Conservation (phyloP, 2,113 vertebrate genomes). For the Cheirogaleus medius region DNA sequence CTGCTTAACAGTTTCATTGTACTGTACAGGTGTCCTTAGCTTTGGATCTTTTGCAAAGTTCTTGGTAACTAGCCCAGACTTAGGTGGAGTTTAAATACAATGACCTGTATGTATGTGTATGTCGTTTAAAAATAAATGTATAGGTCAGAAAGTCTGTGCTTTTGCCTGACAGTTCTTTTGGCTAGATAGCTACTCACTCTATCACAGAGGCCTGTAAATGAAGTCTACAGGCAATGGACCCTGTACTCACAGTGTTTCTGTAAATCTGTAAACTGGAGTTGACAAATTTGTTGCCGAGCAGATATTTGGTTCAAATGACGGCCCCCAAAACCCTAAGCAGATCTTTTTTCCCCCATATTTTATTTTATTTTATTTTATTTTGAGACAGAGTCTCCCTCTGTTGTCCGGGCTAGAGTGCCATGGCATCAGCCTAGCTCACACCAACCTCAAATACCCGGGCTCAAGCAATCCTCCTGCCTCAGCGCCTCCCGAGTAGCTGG, state of each 20-base stretch:
- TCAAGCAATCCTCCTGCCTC: no score
- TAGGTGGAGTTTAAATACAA: slow-evolving; percentile 42
- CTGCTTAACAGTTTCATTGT: background rate
- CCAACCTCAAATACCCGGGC: no score
- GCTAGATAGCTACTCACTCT: background rate
- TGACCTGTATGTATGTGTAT: background rate
- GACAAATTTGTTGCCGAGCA: background rate
- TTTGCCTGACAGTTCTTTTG: background rate
- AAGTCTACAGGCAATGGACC: background rate
- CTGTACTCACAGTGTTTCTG: background rate
- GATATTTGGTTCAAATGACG: background rate
- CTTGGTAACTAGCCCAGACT: background rate
- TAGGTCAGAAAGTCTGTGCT: background rate
- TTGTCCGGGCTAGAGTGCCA: no score
- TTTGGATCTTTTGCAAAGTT: background rate
- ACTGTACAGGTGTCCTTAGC: background rate
- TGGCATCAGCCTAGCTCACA: no score
- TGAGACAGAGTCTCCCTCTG: no score
- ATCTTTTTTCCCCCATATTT: background rate
- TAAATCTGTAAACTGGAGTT: slow-evolving; percentile 4
- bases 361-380: no score
- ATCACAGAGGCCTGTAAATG: background rate
- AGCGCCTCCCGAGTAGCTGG: no score
- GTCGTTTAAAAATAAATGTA: background rate
- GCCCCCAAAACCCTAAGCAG: background rate